Conservation (phyloP, 2,113 vertebrate species). For the Hyperopisus bebe region DNA sequence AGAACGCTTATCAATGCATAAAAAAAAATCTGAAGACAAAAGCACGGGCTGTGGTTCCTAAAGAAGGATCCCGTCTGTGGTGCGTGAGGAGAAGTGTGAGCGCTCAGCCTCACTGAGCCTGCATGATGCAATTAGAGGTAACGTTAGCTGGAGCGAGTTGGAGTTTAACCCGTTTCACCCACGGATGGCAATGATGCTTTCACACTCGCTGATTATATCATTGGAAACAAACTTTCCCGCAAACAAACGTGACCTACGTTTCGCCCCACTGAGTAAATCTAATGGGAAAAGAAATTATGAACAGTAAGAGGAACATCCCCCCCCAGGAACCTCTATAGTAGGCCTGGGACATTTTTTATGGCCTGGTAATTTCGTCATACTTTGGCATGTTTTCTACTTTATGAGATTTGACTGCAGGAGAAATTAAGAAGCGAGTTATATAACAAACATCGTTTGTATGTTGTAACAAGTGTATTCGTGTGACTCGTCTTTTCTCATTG, state of each 20-base stretch:
- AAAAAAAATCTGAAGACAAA: not conserved
- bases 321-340: not conserved
- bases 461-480: not conserved
- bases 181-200: not conserved
- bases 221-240: not conserved
- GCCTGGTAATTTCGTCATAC: not conserved
- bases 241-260: not conserved
- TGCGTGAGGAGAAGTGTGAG: not conserved
- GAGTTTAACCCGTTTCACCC: not conserved
- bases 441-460: not conserved
- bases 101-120: not conserved
- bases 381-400: not conserved
- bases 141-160: not conserved
- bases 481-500: not conserved
- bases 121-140: constrained; percentile 11
- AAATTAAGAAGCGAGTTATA: not conserved
- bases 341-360: not conserved
- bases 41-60: not conserved
- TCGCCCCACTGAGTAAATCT: not conserved
- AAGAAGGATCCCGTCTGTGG: not conserved
- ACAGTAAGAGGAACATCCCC: not conserved
- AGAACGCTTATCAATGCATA: no score
- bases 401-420: not conserved
- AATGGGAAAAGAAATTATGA: not conserved
- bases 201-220: not conserved